A percentile compares a stretch with the other conserved stretches of the same genome.
phyloP scores from a whole-genome alignment of 2,797 vertebrate genomes.

The Sciaenops ocellatus region DNA sequence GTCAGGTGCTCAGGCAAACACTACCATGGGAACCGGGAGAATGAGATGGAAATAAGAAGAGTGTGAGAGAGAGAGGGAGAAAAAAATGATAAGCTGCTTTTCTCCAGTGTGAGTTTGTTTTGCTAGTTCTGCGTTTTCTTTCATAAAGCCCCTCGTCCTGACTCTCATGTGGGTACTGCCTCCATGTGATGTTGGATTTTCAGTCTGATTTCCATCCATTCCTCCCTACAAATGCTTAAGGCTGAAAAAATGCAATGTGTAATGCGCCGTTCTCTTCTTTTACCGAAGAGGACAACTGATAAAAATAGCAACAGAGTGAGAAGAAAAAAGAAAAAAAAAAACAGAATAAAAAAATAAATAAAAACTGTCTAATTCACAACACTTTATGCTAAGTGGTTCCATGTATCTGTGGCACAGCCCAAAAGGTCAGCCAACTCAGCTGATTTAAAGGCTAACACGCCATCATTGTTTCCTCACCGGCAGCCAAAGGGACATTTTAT shows the following conservation, averaged over 20 bases:
- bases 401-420: conserved; percentile 54
- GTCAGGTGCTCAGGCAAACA: conserved; percentile 79
- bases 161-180: conserved; percentile 21
- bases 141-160: conserved; percentile 42
- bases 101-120: conserved; percentile 43
- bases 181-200: conserved; percentile 34
- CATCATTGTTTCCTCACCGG: conserved; percentile 53
- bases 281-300: conserved; percentile 21
- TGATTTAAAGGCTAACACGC: conserved; percentile 70
- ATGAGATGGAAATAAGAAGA: conserved; percentile 57
- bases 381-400: conserved; percentile 60
- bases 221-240: conserved; percentile 26
- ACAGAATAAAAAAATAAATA: conserved; percentile 18
- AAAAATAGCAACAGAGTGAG: conserved; percentile 36
- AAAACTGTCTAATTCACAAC: conserved; percentile 39
- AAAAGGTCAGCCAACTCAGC: conserved; percentile 75
- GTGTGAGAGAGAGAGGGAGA: conserved; percentile 38
- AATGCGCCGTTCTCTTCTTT: conserved; percentile 25
- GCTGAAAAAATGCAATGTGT: conserved; percentile 1
- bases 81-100: conserved; percentile 63
- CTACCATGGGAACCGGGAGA: conserved; percentile 62
- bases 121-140: conserved; percentile 54
- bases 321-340: neutral
- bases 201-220: conserved; percentile 28
- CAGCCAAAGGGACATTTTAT: conserved; percentile 50